These are phyloP conservation scores for Lottia scabra DNA, from an alignment of 2,888 invertebrate genomes.

Conservation along the genomic window DNA sequence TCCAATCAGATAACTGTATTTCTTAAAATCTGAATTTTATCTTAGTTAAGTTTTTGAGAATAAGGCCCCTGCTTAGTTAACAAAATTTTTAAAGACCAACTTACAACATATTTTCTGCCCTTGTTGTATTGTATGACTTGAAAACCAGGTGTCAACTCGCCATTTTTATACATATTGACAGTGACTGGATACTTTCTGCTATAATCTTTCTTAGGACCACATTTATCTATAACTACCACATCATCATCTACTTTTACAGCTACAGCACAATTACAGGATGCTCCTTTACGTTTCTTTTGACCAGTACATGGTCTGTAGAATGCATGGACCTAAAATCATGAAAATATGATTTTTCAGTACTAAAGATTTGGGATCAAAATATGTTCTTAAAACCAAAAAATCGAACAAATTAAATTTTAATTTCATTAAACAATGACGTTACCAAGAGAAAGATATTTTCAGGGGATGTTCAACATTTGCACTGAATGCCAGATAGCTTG, in stretches of 20 bases:
- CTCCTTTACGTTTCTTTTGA: slow-evolving; percentile 20
- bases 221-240: slow-evolving; percentile 35
- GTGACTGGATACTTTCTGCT: slow-evolving; percentile 22
- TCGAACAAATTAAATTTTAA: too few species aligned
- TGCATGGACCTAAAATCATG: slow-evolving; percentile 34
- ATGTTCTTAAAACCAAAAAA: too few species aligned
- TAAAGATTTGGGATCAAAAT: too few species aligned
- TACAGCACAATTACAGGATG: slow-evolving; percentile 39
- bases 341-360: too few species aligned
- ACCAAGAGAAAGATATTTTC: too few species aligned
- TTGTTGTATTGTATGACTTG: slow-evolving; percentile 30
- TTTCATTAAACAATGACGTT: too few species aligned
- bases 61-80: too few species aligned
- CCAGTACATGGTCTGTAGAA: slow-evolving; percentile 33
- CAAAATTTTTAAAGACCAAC: neutral
- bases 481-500: too few species aligned
- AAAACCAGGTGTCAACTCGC: slow-evolving; percentile 33
- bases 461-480: too few species aligned
- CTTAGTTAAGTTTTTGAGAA: too few species aligned
- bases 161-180: slow-evolving; percentile 36
- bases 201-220: slow-evolving; percentile 14
- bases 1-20: too few species aligned
- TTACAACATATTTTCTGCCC: slow-evolving; percentile 42
- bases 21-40: too few species aligned
- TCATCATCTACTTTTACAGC: slow-evolving; percentile 37